Evolutionary conservation across 2,888 invertebrate species (phyloP), one percentile per base, ranked within the genome.

Genomic region (Sphaerophoria taeniata): DNA sequence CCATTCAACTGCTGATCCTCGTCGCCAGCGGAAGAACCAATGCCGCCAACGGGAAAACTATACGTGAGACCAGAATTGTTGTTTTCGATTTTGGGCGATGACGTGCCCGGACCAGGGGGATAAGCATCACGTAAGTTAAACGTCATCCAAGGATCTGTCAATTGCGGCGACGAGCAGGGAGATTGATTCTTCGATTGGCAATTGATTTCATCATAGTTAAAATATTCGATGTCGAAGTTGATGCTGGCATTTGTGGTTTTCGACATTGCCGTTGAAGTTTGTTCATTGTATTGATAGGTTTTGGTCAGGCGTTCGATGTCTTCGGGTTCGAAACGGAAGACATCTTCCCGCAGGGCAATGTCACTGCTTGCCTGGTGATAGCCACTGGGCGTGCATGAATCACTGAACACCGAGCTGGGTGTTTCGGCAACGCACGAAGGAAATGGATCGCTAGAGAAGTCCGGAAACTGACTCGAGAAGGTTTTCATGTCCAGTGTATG

Each of bases 111-210:
- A 9, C 55, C 73, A 16, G 82, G 73, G 47, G 82, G 73, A 43
- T 74, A 76, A 43, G 86, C 63, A 36, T 91, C 90, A 74, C 88
- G 88, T 63, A 91, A 87, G 73, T 90, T 90, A 14, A 91, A 87
- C 43, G 91, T 89, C 88, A 92, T 88, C 92, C 92, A 92, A 43
- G 92, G 91, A 88, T 92, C 92, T 47, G 88, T 77, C 58, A 92
- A 78, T 39, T 90, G 90, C 4, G 92, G 92, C 33, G 92, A 92
- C 4, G 92, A 91, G 85, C 92, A 92, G 2, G 92, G 92, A 9
- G 92, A 92, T 87, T 92, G 92, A 87, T 91, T 91, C 88, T 92
- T 92, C 56, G 92, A 92, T 88, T 92, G 92, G 82, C 92, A 92
- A 89, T 92, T 92, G 83, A 92, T 91, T 88, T 92, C 92, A 79